Evolutionary conservation across 1,140 invertebrate genomes (phyloP), one percentile per base, ranked within the genome.

Genomic region (Oscheius sp.): DNA sequence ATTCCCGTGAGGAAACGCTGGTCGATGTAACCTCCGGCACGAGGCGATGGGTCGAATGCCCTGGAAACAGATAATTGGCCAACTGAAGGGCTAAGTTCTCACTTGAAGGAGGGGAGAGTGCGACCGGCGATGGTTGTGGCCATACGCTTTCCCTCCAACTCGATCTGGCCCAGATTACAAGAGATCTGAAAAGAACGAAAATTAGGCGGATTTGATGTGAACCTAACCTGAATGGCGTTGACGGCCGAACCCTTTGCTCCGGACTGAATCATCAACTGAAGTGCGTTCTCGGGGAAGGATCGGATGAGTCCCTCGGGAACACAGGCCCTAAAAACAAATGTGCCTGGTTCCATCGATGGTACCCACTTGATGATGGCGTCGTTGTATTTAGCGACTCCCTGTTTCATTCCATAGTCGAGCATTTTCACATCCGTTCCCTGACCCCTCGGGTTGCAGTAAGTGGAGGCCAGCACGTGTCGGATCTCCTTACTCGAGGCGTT

Each of bases 1-100:
- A 99, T 94, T 65, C 96, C 96, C 0, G 95, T 98, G 88, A 98
- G 91, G 81, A 99, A 99, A 32, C 96, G 88, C 2, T 93, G 92
- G 79, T 92, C 91, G 38, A 99, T 93, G 84, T 96, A 99, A 18
- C 97, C 97, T 45, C 97, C 95, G 31, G 95, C 92, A 82, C 92
- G 88, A 0, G 95, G 95, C 0, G 91, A 89, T 18, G 91, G 89
- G 81, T 98, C 94, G 81, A 94, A 97, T 0, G 68, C 29, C 36
- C 59, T 55, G 45, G 64, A 64, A 55, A 4, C 23, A 23, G 23
- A 26, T 7, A 55, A 13, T 7, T 23, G 7, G 7, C 28, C 7
- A 55, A 13, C n/a, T n/a, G n/a, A n/a, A 42, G n/a, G 38, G 7
- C 38, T 42, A 42, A 42, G n/a, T 42, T 7, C 38, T n/a, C 91